Evolutionary conservation across 2,113 vertebrate species (phyloP).

Genomic region (Bucco capensis): DNA sequence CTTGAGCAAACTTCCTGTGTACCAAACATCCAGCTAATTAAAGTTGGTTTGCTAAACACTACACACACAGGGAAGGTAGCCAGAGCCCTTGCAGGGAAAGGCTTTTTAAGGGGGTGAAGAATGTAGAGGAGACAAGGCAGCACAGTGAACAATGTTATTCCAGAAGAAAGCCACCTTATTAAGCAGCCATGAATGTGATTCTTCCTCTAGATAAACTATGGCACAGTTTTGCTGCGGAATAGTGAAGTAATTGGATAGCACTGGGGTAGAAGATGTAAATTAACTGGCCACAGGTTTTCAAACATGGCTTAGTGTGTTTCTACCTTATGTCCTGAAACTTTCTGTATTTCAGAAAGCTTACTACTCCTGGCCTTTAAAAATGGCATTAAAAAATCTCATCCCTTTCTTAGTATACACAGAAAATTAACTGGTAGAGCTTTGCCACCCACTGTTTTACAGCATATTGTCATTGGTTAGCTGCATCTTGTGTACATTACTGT

Average conservation of each 20-base stretch:
- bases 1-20: background rate
- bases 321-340: background rate
- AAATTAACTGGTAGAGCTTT: background rate
- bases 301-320: background rate
- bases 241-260: background rate
- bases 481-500: background rate
- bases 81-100: background rate
- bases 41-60: constrained; percentile 15
- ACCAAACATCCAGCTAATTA: background rate
- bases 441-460: background rate
- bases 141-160: background rate
- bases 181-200: background rate
- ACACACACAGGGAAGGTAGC: background rate
- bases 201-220: background rate
- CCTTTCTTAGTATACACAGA: background rate
- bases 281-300: background rate
- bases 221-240: background rate
- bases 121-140: background rate
- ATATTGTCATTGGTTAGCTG: background rate
- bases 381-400: background rate
- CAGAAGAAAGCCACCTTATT: background rate
- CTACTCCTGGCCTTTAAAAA: background rate
- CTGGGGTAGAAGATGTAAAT: rapidly evolving
- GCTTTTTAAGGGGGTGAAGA: background rate
- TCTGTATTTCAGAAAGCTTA: background rate